Base-by-base conservation (phyloP, 1,140 invertebrate genomes). In the Cecropterus lyciades region DNA sequence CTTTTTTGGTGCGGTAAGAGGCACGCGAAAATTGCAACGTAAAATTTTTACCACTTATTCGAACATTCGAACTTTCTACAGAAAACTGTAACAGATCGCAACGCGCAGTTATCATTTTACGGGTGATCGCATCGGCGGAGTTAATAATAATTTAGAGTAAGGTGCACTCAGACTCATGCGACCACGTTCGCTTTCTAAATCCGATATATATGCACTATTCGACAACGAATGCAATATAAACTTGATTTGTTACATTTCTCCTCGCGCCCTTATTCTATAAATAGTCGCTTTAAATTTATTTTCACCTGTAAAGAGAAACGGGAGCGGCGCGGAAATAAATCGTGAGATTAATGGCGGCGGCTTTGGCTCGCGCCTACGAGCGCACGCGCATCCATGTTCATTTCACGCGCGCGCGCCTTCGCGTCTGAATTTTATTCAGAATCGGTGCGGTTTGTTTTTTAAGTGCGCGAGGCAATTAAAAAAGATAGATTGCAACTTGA, bases 401-500 rank as follows among this genome's bases (percentile, higher is more conserved):
- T 80, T 82, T 80, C 82, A 82, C 83, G 83, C 84, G 81, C 79
- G 77, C 75, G 67, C 83, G 82, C 80, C 72, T 82, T 67, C 71
- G 56, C 27, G 69, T 76, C 72, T 79, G 76, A 79, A 79, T 82
- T 77, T 84, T 72, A 74, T 76, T 77, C 70, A 51, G 77, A 84
- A 82, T 84, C 77, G 79, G 78, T 65, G 60, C 66, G 75, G 69
- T 66, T 79, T 67, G 66, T 73, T 83, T 84, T 82, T 79, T 80
- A 79, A 82, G 79, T 76, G 72, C 75, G 71, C 65, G 62, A 30
- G 70, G 82, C 80, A 91, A 91, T 91, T 91, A 91, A 88, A 89
- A 91, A 89, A 91, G 89, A 89, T 88, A 79, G 84, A 89, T 89
- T 89, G 88, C 88, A 78, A 85, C 78, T 82, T 90, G 89, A 91